Conservation (phyloP, 2,888 invertebrate species). For the Melanostoma mellinum region DNA sequence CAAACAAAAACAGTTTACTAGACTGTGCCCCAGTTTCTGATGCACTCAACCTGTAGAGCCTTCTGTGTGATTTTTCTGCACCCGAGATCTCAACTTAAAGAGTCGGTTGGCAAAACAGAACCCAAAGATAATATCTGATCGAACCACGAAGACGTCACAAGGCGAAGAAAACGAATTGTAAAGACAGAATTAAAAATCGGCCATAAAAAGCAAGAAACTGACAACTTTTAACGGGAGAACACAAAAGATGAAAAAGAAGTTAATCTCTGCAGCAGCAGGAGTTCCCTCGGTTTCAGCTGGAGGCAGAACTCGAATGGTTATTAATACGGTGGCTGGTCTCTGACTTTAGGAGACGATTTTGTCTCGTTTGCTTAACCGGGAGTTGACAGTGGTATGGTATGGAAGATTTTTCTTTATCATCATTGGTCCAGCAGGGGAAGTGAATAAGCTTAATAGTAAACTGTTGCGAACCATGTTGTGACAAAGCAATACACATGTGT, state of each 20-base stretch:
- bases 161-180: conserved; percentile 36
- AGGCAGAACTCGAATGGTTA: conserved; percentile 20
- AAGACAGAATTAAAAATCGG: conserved; percentile 42
- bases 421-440: conserved; percentile 26
- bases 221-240: conserved; percentile 48
- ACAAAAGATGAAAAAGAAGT: conserved; percentile 31
- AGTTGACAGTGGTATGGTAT: conserved; percentile 42
- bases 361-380: conserved; percentile 27
- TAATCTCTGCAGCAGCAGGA: conserved; percentile 26
- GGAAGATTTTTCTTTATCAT: conserved; percentile 37
- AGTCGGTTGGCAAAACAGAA: conserved; percentile 47
- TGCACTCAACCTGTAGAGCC: conserved; percentile 61
- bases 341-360: conserved; percentile 36
- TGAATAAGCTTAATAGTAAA: conserved; percentile 41
- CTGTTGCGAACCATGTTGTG: conserved; percentile 33
- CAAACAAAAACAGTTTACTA: conserved; percentile 40
- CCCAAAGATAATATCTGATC: conserved; percentile 42
- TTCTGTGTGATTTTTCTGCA: conserved; percentile 44
- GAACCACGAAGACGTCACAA: conserved; percentile 13
- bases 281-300: conserved; percentile 3
- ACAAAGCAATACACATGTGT: conserved; percentile 12
- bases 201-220: conserved; percentile 45
- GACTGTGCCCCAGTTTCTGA: conserved; percentile 62
- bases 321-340: conserved; percentile 20
- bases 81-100: conserved; percentile 30